These are phyloP conservation scores for Drosophila histrio DNA, from an alignment of 2,888 invertebrate species.

Conservation along the genomic window DNA sequence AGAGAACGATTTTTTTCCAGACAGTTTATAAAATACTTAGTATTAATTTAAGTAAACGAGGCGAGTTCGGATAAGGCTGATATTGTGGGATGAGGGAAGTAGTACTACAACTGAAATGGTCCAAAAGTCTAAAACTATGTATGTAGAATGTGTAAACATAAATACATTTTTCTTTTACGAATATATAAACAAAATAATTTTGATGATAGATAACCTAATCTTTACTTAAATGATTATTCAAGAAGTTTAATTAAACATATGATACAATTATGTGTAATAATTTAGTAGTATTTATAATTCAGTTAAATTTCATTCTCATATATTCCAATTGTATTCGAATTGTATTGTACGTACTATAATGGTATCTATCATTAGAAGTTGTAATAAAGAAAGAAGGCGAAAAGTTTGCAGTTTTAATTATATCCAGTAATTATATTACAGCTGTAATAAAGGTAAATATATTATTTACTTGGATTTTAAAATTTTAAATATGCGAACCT, in stretches of 20 bases:
- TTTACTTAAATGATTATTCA: neutral
- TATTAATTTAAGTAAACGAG: constrained; percentile 47
- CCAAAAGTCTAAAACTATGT: constrained; percentile 65
- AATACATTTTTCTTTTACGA: constrained; percentile 17
- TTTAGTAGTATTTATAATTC: constrained; percentile 25
- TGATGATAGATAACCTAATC: neutral
- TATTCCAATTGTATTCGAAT: constrained; percentile 45
- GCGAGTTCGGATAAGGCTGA: constrained; percentile 70
- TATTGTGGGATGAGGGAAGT: constrained; percentile 23
- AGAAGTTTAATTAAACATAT: neutral
- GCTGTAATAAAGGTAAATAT: neutral
- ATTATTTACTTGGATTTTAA: neutral
- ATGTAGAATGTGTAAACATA: constrained; percentile 44
- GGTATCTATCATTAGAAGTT: constrained; percentile 47
- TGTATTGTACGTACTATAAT: constrained; percentile 39
- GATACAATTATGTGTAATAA: constrained; percentile 19
- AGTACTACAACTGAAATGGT: constrained; percentile 70
- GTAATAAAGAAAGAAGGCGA: constrained; percentile 59
- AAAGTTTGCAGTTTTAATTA: neutral
- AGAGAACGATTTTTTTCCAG: constrained; percentile 71
- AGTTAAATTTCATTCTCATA: constrained; percentile 37
- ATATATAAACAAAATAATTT: constrained; percentile 15
- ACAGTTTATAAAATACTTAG: constrained; percentile 53
- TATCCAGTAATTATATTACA: neutral
- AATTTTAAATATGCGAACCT: neutral